phyloP scores from a whole-genome alignment of 2,113 vertebrate genomes.

The Xyliphius kryptos region DNA sequence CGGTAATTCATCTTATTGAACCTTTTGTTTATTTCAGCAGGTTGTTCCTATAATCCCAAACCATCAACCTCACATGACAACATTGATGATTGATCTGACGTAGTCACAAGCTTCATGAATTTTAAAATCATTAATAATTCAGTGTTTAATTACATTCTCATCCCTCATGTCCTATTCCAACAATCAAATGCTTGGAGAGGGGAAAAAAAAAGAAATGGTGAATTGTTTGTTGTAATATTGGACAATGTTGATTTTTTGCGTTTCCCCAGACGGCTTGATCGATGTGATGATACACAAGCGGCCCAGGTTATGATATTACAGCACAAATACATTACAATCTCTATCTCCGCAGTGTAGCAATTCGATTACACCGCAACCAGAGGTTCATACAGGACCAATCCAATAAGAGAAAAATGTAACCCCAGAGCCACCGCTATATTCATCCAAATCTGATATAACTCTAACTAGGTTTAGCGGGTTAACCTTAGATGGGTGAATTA shows the following conservation, averaged over 20 bases:
- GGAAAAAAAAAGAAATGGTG: no score
- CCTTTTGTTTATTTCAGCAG: no score
- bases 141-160: no score
- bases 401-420: conserved; percentile 1
- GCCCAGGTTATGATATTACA: conserved; percentile 43
- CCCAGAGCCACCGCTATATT: no score
- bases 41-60: no score
- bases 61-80: conserved; percentile 30
- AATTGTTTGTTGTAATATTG: no score
- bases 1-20: no score
- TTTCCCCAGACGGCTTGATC: conserved; percentile 53
- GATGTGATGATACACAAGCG: conserved; percentile 42
- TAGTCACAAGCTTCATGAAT: conserved; percentile 33
- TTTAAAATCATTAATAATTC: conserved; percentile 49
- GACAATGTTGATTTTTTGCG: no score
- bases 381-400: conserved; percentile 11
- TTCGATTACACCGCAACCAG: conserved; percentile 45
- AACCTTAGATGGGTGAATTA: no score
- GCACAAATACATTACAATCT: conserved; percentile 48
- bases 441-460: no score
- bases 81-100: conserved; percentile 46
- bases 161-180: conserved; percentile 25
- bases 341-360: conserved; percentile 32
- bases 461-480: no score
- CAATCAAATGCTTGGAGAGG: no score